Base-by-base conservation (phyloP, 2,797 vertebrate genomes). In the Leuciscus waleckii region DNA sequence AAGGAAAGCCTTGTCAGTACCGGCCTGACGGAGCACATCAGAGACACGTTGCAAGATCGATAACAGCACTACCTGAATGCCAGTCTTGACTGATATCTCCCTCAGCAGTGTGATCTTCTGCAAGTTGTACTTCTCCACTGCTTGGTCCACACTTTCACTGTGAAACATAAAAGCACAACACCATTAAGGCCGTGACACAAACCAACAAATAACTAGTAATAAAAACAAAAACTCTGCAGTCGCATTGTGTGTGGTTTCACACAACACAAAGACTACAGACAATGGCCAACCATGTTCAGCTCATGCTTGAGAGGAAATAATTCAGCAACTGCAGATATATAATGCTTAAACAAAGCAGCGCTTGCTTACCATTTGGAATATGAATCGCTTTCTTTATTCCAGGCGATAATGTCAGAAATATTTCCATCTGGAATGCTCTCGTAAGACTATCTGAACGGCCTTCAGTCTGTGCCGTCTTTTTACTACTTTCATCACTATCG, bases 71-170 rank as follows among this genome's bases (percentile, higher is more conserved):
- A 99, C 98, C 94, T 99, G 98, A 89, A 99, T 97, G 90, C 98
- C 98, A n/a, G 97, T 96, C 95, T 99, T 99, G 87, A 98, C 81
- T 29, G 97, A 98, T 90, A 99, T 98, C 93, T 99, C 98, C 87
- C 98, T 94, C 51, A 99, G 96, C 79, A 99, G 94, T 1, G 96
- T 98, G 90, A 92, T 96, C 92, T 99, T 99, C 94, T 99, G 98
- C 19, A 99, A 94, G 73, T 94, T 93, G 0, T 97, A 97, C 46
- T 94, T 95, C 92, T 99, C 98, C 86, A 97, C 96, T 63, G 97
- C 97, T 91, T 99, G 98, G 94, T 99, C 98, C 89, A 96, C 96
- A 13, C 95, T 96, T 90, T 99, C 98, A 89, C 98, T 99, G 91
- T 29, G 13, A 5, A 56, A 37, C 49, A 49, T 49, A 37, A 84